Base-by-base conservation (phyloP, 2,797 vertebrate genomes). In the Tenualosa ilisha region DNA sequence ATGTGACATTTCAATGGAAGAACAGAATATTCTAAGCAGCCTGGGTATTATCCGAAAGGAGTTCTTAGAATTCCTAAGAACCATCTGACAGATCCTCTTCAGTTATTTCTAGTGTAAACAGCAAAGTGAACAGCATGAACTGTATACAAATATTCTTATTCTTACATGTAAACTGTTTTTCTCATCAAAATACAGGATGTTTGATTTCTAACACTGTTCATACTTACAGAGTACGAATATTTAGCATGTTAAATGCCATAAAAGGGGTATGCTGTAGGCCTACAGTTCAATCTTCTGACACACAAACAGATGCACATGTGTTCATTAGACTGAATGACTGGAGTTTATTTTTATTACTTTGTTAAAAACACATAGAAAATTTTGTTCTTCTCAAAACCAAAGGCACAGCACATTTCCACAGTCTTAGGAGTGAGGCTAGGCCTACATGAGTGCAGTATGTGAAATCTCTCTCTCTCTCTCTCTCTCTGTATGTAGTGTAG, bases 341-440 rank as follows among this genome's bases (percentile, higher is more conserved):
- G 50, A 63, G 54, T 90, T 91, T 89, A 89, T 89, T 91, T 81
- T 82, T 51, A 85, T 86, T 86, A 85, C 79, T 87, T 37, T 65
- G 40, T 88, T 89, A 87, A 89, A 87, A 89, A 87, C 51, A 82
- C 85, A 82, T 89, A 89, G 72, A 85, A 86, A 88, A 84, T 84
- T 13, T 43, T 82, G 84, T 86, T 84, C 86, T 83, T 81, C 81
- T 88, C 84, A 83, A 89, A 82, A 87, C 88, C 75, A 82, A 88
- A 85, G 83, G 75, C 46, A 84, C 68, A 82, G 50, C 85, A 82
- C 72, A 53, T 85, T 54, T 86, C 85, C 59, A 86, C 20, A 46
- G 84, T 61, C 50, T 84, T 81, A 83, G 81, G 68, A 83, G 85
- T 79, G 13, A 46, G 1, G 37, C 43, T 17, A 46, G 72, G 72